Percentiles rank a stretch among this genome's conserved stretches.
Conservation (phyloP, 1,140 invertebrate genomes). For the Cecropterus lyciades region DNA sequence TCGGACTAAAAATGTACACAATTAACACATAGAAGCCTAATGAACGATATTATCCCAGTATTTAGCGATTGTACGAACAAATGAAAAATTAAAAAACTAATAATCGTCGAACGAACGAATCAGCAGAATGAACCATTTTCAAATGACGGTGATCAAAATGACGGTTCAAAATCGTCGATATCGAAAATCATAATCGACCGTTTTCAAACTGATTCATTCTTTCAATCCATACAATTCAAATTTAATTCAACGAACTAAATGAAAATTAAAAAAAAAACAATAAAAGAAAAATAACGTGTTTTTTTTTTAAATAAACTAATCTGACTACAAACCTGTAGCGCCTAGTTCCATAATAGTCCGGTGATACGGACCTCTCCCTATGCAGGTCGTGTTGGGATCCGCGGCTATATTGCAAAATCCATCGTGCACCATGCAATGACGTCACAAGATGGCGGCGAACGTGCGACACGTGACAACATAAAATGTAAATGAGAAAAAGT, state of each 20-base stretch:
- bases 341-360: constrained; percentile 87
- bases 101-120: background rate
- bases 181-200: too few species aligned
- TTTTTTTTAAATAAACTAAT: background rate
- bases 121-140: too few species aligned
- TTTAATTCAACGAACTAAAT: constrained; percentile 1
- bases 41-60: constrained; percentile 5
- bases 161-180: too few species aligned
- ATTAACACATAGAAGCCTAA: constrained; percentile 16
- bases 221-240: background rate
- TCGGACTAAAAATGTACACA: constrained; percentile 11
- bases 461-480: constrained; percentile 44
- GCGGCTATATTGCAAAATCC: constrained; percentile 79
- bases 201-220: background rate
- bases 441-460: constrained; percentile 52
- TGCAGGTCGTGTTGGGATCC: constrained; percentile 88
- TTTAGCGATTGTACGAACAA: constrained; percentile 1
- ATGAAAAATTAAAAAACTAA: constrained; percentile 5
- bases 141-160: too few species aligned
- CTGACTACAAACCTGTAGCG: constrained; percentile 86
- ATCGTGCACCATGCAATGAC: constrained; percentile 50
- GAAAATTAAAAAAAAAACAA: constrained; percentile 33
- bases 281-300: background rate
- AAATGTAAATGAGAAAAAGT: constrained; percentile 33
- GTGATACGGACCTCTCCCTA: constrained; percentile 85